Base-by-base conservation (phyloP, 2,888 invertebrate genomes). In the Thecophora atra region DNA sequence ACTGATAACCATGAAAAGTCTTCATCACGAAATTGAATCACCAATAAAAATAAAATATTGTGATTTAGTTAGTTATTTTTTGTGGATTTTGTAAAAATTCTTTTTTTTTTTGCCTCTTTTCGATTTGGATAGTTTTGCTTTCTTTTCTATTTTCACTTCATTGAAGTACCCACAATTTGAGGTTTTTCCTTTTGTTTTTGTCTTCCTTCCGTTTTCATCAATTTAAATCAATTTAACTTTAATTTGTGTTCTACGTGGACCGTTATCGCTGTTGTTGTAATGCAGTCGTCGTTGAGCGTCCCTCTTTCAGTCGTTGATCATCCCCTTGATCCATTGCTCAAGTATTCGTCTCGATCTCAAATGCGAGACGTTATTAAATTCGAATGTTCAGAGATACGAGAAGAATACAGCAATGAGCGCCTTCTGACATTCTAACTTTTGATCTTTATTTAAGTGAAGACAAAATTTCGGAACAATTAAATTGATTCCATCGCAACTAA, bases 161-260 rank as follows among this genome's bases (percentile, higher is more conserved):
- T 70, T 62, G 19, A 63, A n/a, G 52, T 37, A 2, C 37, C 37
- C 17, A 19, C 15, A 56, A n/a, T 11, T 58, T 37, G 13, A 2
- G 37, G 44, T 52, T 72, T 37, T 66, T 66, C 15, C 8, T 26
- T 19, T 21, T n/a, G 11, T 66, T 51, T 54, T 28, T 60, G 7
- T 70, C 24, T 37, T 54, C 63, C 60, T 21, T 21, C n/a, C 15
- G 42, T 64, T 26, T 54, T 54, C 30, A 19, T 75, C 77, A 81
- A 81, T 81, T 81, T 78, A 81, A 82, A 75, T 79, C 81, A 82
- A 81, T 81, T 82, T 81, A 81, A 77, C 77, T 73, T 63, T 71
- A 74, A 66, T 76, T 75, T 75, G 63, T 62, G 37, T 51, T 51
- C 70, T 56, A 17, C 19, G 63, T 62, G n/a, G n/a, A n/a, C n/a